These are phyloP conservation scores for Yoshiicerus persimilis DNA, from an alignment of 1,140 invertebrate species.

Conservation along the genomic window DNA sequence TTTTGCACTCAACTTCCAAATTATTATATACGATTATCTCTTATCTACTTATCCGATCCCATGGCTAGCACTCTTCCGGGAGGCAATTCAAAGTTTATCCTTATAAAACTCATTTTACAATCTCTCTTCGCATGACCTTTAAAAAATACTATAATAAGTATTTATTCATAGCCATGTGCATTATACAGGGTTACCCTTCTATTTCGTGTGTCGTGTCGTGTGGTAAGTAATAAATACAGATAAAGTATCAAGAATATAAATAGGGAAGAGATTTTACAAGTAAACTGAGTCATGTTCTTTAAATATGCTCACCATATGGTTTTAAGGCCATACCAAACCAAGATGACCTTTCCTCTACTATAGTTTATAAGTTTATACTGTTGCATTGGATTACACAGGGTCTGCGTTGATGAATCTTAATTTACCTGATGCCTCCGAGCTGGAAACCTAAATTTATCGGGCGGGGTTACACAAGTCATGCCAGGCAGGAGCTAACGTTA, in stretches of 20 bases:
- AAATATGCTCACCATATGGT: too few species aligned
- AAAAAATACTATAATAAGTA: background rate
- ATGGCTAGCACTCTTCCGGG: slow-evolving; percentile 23
- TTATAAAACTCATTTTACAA: background rate
- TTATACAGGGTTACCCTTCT: too few species aligned
- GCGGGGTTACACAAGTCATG: background rate
- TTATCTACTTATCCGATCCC: background rate
- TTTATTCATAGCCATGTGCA: too few species aligned
- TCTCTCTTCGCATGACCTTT: background rate
- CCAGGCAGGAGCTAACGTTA: background rate
- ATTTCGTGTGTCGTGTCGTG: too few species aligned
- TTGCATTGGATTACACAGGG: background rate
- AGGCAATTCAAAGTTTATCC: slow-evolving; percentile 10
- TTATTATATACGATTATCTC: slow-evolving; percentile 16
- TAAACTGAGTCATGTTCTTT: too few species aligned
- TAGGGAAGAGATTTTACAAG: too few species aligned
- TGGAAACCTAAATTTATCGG: slow-evolving; percentile 13
- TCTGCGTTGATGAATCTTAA: background rate
- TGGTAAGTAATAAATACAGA: too few species aligned
- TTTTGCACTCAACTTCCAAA: background rate
- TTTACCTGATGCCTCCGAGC: background rate
- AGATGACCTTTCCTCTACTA: background rate
- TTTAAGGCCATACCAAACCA: too few species aligned
- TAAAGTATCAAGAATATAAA: background rate
- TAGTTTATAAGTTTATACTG: background rate